These are phyloP conservation scores for Steatornis caripensis DNA, from an alignment of 2,113 vertebrate genomes.

Conservation along the genomic window DNA sequence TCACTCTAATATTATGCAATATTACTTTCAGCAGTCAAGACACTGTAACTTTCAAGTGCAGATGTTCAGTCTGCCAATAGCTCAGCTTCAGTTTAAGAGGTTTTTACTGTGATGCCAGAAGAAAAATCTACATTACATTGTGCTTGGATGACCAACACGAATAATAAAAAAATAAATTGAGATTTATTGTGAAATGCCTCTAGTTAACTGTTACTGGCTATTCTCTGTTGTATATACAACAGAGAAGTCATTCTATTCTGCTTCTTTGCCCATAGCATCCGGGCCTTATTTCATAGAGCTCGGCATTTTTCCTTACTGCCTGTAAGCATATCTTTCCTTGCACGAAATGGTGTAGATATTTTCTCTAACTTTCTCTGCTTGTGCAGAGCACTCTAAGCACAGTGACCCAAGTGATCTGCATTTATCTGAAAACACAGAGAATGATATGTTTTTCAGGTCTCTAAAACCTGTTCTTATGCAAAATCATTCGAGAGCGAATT, in stretches of 20 bases:
- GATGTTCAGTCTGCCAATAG: not conserved
- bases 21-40: not conserved
- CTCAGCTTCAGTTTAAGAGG: not conserved
- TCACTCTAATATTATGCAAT: not conserved
- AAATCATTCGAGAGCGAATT: not conserved
- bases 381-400: not conserved
- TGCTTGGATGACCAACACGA: not conserved
- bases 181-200: not conserved
- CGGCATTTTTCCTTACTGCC: not conserved
- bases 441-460: not conserved
- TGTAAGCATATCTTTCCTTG: not conserved
- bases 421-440: not conserved
- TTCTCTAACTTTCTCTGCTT: not conserved
- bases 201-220: not conserved
- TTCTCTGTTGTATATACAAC: not conserved
- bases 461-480: not conserved
- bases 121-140: not conserved
- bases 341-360: accelerated
- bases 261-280: not conserved
- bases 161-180: not conserved
- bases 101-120: not conserved
- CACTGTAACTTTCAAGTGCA: not conserved
- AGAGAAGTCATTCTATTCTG: not conserved
- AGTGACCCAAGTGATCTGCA: not conserved
- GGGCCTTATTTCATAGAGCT: accelerated